A percentile compares a stretch with the other conserved stretches of the same genome.
Conservation (phyloP, 2,888 invertebrate species). For the Agrochola lota region DNA sequence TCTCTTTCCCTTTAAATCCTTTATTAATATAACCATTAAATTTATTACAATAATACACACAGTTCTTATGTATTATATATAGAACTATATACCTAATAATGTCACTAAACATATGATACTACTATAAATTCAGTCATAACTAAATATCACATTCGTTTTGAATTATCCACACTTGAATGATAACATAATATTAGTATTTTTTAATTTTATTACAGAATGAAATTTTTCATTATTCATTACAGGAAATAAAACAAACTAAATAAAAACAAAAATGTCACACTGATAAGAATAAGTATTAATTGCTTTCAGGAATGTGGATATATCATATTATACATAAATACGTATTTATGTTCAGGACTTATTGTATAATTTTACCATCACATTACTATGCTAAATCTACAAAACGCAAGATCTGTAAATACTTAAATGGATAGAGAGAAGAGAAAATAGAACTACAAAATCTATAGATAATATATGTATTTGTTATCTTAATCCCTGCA, state of each 20-base stretch:
- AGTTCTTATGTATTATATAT: conserved; percentile 25
- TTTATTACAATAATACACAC: conserved; percentile 43
- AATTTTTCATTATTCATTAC: not conserved
- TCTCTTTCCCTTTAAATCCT: conserved; percentile 63
- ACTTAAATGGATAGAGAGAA: conserved; percentile 45
- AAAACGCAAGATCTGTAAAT: conserved; percentile 39
- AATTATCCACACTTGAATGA: conserved; percentile 42
- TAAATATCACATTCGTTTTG: conserved; percentile 69
- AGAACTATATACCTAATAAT: conserved; percentile 41
- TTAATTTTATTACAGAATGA: conserved; percentile 9
- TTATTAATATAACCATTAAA: conserved; percentile 71
- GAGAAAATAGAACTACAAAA: conserved; percentile 32
- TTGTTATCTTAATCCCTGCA: conserved; percentile 41
- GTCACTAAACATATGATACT: conserved; percentile 40
- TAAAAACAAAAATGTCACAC: conserved; percentile 4
- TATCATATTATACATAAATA: conserved; percentile 5
- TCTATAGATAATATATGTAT: conserved; percentile 36
- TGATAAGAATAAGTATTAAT: conserved; percentile 9
- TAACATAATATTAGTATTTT: conserved; percentile 9
- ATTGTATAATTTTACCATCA: conserved; percentile 17
- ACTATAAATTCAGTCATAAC: conserved; percentile 65
- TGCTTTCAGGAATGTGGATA: conserved; percentile 35
- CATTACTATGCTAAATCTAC: conserved; percentile 17
- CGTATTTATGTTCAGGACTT: conserved; percentile 6
- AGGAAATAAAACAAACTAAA: conserved; percentile 16